Base-by-base conservation (phyloP, 2,888 invertebrate species). In the Patella depressa region DNA sequence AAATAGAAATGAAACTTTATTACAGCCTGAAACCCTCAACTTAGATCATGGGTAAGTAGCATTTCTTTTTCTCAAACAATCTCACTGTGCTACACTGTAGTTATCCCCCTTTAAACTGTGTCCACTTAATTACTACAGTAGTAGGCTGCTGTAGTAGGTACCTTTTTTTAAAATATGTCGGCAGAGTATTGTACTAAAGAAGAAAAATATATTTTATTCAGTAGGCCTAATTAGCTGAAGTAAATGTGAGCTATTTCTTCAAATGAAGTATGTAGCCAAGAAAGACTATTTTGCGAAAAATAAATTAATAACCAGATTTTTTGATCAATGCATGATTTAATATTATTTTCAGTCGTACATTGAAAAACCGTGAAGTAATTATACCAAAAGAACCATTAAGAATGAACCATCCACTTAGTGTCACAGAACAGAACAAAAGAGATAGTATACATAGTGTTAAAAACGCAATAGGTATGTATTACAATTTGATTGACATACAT, bases 21-120 rank as follows among this genome's bases (percentile, higher is more conserved):
- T 88, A 55, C 92, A 92, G 77, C 86, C 86, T 75, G 91, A 91
- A 81, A 92, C 92, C 11, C 78, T 87, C 45, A 88, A 88, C 57
- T 83, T 79, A 53, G 84, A 88, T 5, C 89, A 90, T 83, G 89
- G 90, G 90, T 90, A 80, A 80, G 85, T 80, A 54, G 71, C n/a
- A n/a, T 53, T 53, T 54, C 9, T 53, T n/a, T 69, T 45, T 45
- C 45, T 45, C 45, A 45, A 45, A 9, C 45, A 45, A 45, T 45
- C 45, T 45, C 9, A 19, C 19, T 24, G 24, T 24, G 1, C 24
- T 24, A 24, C 24, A 24, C 24, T 19, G 17, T 29, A 17, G 12
- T 57, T 45, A 29, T n/a, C 4, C 17, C 72, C 29, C 19, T 72
- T 29, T 7, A 14, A 9, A 53, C 0, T n/a, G 4, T 76, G 29